Evolutionary conservation across 1,140 invertebrate species (phyloP).

Genomic region (Zophobas atratus): DNA sequence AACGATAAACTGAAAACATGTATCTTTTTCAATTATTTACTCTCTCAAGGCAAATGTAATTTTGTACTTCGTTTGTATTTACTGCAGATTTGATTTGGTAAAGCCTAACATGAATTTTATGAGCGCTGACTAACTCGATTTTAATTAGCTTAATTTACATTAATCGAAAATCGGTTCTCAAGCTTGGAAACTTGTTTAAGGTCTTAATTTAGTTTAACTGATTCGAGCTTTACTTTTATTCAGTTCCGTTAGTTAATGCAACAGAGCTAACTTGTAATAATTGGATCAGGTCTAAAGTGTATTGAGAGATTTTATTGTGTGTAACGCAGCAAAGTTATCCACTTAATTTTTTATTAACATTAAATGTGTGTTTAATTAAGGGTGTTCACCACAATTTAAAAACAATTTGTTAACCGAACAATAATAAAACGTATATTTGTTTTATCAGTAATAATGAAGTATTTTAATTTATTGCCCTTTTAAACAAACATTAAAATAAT

Average conservation of each 20-base stretch:
- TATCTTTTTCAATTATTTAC: neutral
- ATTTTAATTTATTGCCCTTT: no score
- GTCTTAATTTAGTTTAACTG: slow-evolving; percentile 14
- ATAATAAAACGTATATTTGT: no score
- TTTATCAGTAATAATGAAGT: no score
- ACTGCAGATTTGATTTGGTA: neutral
- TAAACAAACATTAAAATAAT: no score
- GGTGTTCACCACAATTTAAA: no score
- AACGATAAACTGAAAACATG: neutral
- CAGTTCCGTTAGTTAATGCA: neutral
- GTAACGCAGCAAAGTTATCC: no score
- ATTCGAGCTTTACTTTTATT: neutral
- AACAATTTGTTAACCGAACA: no score
- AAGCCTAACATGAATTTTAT: neutral
- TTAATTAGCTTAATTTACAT: slow-evolving; percentile 4
- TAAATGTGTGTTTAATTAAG: no score
- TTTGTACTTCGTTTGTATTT: neutral
- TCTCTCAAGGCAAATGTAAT: neutral
- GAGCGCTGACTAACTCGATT: neutral
- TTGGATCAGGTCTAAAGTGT: neutral
- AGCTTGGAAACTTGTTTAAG: neutral
- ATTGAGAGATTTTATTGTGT: neutral
- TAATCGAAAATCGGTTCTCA: slow-evolving; percentile 7
- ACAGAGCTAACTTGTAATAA: neutral
- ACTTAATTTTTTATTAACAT: no score